These are phyloP conservation scores for Drosophila asahinai DNA, from an alignment of 1,140 invertebrate species.

Conservation along the genomic window DNA sequence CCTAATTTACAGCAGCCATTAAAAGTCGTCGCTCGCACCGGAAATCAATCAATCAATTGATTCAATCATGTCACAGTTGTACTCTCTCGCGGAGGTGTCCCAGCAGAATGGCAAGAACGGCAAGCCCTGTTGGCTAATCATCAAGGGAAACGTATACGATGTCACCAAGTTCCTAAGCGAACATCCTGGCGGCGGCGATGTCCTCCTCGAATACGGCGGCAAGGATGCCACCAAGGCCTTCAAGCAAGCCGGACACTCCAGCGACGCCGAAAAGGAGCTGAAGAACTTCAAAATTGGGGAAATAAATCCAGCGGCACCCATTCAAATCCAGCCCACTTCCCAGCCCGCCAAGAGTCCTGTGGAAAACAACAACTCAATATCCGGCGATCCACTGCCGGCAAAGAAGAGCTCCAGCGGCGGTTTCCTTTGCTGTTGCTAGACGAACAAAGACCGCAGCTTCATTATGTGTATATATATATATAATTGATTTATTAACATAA, in stretches of 20 bases:
- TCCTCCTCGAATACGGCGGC: conserved; percentile 88
- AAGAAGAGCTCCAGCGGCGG: conserved; percentile 39
- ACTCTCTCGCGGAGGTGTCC: conserved; percentile 87
- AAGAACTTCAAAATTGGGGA: conserved; percentile 88
- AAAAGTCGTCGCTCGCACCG: not conserved
- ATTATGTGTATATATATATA: conserved; percentile 1
- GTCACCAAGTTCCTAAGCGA: conserved; percentile 87
- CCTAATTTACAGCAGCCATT: conserved; percentile 14
- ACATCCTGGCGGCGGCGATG: conserved; percentile 89
- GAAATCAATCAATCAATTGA: conserved; percentile 19
- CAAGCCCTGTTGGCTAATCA: conserved; percentile 87
- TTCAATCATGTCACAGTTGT: conserved; percentile 77
- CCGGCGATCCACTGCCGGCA: conserved; percentile 11
- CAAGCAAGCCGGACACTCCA: conserved; percentile 88
- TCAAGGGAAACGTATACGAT: conserved; percentile 89
- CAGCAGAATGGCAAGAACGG: conserved; percentile 86
- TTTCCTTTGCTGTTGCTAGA: conserved; percentile 46
- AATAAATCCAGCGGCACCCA: conserved; percentile 49
- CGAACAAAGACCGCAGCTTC: not conserved
- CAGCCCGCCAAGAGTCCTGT: not conserved
- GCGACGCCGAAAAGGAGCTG: conserved; percentile 87
- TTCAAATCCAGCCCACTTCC: conserved; percentile 48
- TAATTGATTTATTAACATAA: conserved; percentile 59
- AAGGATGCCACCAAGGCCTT: conserved; percentile 88
- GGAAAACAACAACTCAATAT: not conserved